These are phyloP conservation scores for Drosophila sturtevanti DNA, from an alignment of 1,140 invertebrate genomes.

Conservation along the genomic window DNA sequence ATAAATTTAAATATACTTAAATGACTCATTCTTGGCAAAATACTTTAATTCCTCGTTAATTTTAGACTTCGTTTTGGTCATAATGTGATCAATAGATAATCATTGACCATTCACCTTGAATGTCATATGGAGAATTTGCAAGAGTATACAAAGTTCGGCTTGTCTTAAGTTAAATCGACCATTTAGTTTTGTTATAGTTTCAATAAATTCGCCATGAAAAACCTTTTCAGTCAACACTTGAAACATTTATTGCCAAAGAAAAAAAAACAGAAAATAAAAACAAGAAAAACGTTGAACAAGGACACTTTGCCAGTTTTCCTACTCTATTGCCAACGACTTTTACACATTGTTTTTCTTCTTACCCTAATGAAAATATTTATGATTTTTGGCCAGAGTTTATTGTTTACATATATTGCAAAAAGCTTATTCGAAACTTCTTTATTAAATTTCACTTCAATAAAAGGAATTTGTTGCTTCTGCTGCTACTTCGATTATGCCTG, in stretches of 20 bases:
- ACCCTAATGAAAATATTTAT: slow-evolving; percentile 68
- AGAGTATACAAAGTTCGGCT: no score
- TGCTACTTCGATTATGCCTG: slow-evolving; percentile 45
- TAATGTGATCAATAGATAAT: no score
- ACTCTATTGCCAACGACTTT: not conserved
- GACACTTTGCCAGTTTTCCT: slow-evolving; percentile 29
- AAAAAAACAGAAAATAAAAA: slow-evolving; percentile 50
- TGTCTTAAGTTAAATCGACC: no score
- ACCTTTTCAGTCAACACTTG: slow-evolving; percentile 50
- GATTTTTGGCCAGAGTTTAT: slow-evolving; percentile 58
- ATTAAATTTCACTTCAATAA: slow-evolving; percentile 70
- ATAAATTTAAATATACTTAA: no score
- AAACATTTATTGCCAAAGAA: slow-evolving; percentile 48
- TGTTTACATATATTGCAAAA: slow-evolving; percentile 69
- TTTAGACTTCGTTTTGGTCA: no score
- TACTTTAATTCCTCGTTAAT: no score
- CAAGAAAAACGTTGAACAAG: slow-evolving; percentile 45
- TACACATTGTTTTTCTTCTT: slow-evolving; percentile 34
- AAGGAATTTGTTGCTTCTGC: slow-evolving; percentile 56
- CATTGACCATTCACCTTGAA: no score
- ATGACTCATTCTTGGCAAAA: no score
- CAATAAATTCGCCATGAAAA: slow-evolving; percentile 63
- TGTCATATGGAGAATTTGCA: no score
- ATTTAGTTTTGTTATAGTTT: slow-evolving; percentile 28
- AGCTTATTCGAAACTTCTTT: slow-evolving; percentile 73